Evolutionary conservation across 2,888 invertebrate species (phyloP).

Genomic region (Odontocerum albicorne): DNA sequence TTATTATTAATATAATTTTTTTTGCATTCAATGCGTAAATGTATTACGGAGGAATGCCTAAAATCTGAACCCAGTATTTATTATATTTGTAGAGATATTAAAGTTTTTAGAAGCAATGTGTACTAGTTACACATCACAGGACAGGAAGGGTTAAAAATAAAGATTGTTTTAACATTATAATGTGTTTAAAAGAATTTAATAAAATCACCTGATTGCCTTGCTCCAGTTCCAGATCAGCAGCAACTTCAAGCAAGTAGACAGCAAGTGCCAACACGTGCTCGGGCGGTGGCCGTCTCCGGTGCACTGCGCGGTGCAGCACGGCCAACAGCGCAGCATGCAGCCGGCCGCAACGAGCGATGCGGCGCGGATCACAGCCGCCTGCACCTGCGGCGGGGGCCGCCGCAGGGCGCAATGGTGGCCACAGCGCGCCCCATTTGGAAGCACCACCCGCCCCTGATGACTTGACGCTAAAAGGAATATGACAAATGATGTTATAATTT

Average conservation of each 20-base stretch:
- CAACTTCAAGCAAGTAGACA: conserved; percentile 84
- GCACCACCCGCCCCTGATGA: conserved; percentile 42
- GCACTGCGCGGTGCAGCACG: conserved; percentile 82
- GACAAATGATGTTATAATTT: background rate
- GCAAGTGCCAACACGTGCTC: conserved; percentile 88
- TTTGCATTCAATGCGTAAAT: too few species aligned
- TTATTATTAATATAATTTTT: too few species aligned
- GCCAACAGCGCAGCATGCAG: conserved; percentile 77
- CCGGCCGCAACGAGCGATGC: conserved; percentile 44
- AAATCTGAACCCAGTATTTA: too few species aligned
- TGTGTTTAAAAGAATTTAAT: too few species aligned
- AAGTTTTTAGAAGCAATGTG: too few species aligned
- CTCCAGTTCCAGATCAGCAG: conserved; percentile 58
- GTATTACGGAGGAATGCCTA: too few species aligned
- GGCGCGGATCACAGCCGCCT: conserved; percentile 45
- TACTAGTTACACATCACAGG: too few species aligned
- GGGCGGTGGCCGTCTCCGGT: conserved; percentile 62
- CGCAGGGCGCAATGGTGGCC: conserved; percentile 51
- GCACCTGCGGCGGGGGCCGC: conserved; percentile 39
- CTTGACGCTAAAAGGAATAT: conserved; percentile 27
- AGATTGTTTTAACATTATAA: too few species aligned
- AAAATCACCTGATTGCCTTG: conserved; percentile 18
- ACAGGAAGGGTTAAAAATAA: too few species aligned
- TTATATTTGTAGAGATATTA: too few species aligned
- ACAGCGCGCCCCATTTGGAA: conserved; percentile 42